Percentiles rank a stretch among this genome's conserved stretches.
Conservation (phyloP, 2,888 invertebrate species). For the Aphidoletes aphidimyza region DNA sequence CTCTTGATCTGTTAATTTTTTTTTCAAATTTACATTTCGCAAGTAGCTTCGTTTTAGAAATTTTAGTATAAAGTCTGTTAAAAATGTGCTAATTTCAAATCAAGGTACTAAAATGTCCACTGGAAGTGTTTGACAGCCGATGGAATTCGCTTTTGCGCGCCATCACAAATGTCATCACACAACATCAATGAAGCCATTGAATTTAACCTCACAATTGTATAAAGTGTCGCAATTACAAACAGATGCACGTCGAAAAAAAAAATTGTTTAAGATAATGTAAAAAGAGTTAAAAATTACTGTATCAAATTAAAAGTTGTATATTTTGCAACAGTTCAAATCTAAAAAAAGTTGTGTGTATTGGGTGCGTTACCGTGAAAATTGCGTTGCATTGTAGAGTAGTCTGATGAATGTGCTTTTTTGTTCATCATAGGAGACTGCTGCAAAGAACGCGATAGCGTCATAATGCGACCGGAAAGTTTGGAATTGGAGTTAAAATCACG, state of each 20-base stretch:
- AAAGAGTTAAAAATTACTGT: background rate
- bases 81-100: background rate
- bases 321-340: background rate
- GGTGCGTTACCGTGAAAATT: background rate
- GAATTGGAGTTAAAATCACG: slow-evolving; percentile 13
- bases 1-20: background rate
- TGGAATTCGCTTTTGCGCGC: background rate
- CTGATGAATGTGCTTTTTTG: background rate
- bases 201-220: background rate
- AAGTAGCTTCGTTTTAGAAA: background rate
- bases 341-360: background rate
- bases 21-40: background rate
- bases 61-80: too few species aligned
- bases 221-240: background rate
- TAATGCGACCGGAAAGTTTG: slow-evolving; percentile 28
- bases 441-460: background rate
- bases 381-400: too few species aligned
- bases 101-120: background rate
- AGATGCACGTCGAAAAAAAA: background rate
- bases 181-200: background rate
- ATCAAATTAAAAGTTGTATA: too few species aligned
- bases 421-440: background rate
- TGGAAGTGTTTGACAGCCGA: background rate
- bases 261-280: background rate
- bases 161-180: background rate